Conservation (phyloP, 1,140 invertebrate genomes). For the Muscidifurax raptorellus region DNA sequence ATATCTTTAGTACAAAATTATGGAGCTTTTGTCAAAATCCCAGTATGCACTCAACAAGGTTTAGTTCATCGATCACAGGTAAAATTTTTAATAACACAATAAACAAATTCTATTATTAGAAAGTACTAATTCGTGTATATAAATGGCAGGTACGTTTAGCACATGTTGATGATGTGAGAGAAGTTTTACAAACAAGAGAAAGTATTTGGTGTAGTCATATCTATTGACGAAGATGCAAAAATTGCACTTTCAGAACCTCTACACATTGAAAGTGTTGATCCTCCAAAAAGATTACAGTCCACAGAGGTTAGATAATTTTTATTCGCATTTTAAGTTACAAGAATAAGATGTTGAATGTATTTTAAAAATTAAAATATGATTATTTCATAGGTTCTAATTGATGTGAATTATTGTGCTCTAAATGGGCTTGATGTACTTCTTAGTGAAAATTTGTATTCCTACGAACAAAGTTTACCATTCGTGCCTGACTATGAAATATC, state of each 20-base stretch:
- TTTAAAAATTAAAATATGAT: background rate
- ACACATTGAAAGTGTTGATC: constrained; percentile 69
- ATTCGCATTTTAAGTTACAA: background rate
- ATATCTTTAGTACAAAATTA: constrained; percentile 72
- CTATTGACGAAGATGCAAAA: constrained; percentile 70
- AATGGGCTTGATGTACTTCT: constrained; percentile 78
- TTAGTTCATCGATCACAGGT: constrained; percentile 70
- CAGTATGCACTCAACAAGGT: constrained; percentile 69
- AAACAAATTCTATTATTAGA: background rate
- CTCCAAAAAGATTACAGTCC: constrained; percentile 61
- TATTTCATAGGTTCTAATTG: constrained; percentile 75
- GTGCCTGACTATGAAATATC: constrained; percentile 78
- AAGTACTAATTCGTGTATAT: constrained; percentile 7
- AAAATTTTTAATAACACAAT: constrained; percentile 49
- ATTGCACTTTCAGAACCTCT: constrained; percentile 71
- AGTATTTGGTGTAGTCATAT: constrained; percentile 73
- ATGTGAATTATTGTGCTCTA: constrained; percentile 78
- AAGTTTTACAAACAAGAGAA: constrained; percentile 71
- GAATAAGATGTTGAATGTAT: background rate
- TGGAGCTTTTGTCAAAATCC: constrained; percentile 74
- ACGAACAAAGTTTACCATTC: constrained; percentile 73
- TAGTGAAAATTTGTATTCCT: constrained; percentile 73
- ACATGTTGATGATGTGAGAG: constrained; percentile 69
- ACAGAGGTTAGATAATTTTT: constrained; percentile 66
- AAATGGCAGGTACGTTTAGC: constrained; percentile 63